These are phyloP conservation scores for Microcebus tavaratra DNA, from an alignment of 2,113 vertebrate species.

Conservation along the genomic window DNA sequence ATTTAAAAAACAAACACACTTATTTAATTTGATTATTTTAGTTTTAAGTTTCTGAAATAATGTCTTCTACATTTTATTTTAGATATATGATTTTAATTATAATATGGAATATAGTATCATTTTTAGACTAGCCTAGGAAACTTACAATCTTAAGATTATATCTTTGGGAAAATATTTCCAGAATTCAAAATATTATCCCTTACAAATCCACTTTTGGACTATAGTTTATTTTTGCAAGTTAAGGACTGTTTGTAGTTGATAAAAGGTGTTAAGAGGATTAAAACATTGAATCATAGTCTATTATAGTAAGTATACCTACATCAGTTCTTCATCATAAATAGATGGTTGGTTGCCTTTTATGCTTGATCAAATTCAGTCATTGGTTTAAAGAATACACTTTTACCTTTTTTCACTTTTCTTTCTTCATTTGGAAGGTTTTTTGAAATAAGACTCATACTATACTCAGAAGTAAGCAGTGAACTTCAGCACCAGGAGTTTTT, in stretches of 20 bases:
- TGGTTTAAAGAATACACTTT: background rate
- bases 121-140: background rate
- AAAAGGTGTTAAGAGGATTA: background rate
- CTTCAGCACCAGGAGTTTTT: background rate
- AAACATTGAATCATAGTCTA: background rate
- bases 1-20: background rate
- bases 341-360: background rate
- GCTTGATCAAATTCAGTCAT: background rate
- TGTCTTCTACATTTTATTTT: conserved; percentile 29
- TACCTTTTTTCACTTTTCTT: background rate
- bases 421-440: conserved; percentile 25
- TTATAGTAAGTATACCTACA: background rate
- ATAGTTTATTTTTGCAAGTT: conserved; percentile 16
- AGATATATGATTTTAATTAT: background rate
- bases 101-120: background rate
- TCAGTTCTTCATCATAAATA: background rate
- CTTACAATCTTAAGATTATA: background rate
- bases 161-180: conserved; percentile 3
- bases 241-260: background rate
- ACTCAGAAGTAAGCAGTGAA: background rate
- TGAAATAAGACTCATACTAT: background rate
- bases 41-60: conserved; percentile 30
- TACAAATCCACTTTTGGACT: background rate
- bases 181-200: conserved; percentile 17
- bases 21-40: background rate